Conservation (phyloP, 2,797 vertebrate species). For the Brotula barbata region DNA sequence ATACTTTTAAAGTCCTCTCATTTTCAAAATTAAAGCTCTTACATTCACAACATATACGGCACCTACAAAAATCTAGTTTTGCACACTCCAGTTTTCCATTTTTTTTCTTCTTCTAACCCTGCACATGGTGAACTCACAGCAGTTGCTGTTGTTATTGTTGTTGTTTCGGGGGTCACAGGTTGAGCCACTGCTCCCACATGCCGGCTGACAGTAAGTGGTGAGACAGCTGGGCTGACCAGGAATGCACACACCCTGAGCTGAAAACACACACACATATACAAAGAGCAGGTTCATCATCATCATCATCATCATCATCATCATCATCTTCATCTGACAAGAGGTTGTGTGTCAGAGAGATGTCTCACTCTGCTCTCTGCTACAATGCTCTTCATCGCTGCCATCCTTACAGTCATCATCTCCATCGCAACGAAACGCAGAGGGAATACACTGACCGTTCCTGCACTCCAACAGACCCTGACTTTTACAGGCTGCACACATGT, state of each 20-base stretch:
- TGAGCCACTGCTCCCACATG: constrained; percentile 72
- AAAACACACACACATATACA: constrained; percentile 28
- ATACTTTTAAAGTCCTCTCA: too few species aligned
- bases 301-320: too few species aligned
- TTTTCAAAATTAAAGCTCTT: too few species aligned
- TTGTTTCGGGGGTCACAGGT: constrained; percentile 77
- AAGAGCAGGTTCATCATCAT: neutral
- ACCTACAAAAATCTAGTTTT: too few species aligned
- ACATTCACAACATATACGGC: too few species aligned
- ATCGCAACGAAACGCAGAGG: constrained; percentile 88
- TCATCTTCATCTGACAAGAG: neutral
- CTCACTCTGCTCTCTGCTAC: constrained; percentile 69
- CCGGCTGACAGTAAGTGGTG: constrained; percentile 77
- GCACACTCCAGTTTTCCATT: too few species aligned
- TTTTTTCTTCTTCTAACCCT: too few species aligned
- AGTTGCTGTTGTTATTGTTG: constrained; percentile 70
- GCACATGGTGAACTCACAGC: constrained; percentile 81
- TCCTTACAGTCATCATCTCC: constrained; percentile 94
- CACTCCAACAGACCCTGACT: constrained; percentile 92
- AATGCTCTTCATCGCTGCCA: constrained; percentile 91
- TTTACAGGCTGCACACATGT: constrained; percentile 81
- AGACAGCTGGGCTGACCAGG: constrained; percentile 83
- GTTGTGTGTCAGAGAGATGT: constrained; percentile 1
- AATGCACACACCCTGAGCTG: constrained; percentile 81
- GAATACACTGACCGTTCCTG: constrained; percentile 88